Conservation (phyloP, 2,888 invertebrate species). For the Sesia bembeciformis region DNA sequence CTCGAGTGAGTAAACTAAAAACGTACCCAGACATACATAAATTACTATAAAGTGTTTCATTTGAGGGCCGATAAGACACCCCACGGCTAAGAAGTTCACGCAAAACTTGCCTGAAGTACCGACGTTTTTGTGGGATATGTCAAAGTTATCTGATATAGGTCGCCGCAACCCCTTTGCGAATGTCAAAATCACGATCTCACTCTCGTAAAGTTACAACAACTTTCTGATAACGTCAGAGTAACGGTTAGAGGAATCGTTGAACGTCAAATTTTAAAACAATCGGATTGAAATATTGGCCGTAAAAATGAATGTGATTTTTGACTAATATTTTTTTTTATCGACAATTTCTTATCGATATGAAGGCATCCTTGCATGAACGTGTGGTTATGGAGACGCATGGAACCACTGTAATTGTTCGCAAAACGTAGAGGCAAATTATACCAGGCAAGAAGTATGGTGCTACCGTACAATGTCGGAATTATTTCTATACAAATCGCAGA, state of each 20-base stretch:
- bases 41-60: constrained; percentile 59
- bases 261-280: background rate
- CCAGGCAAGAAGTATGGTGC: constrained; percentile 50
- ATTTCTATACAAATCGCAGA: constrained; percentile 59
- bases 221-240: background rate
- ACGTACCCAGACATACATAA: constrained; percentile 41
- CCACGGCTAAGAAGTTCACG: constrained; percentile 34
- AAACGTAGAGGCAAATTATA: constrained; percentile 58
- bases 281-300: background rate
- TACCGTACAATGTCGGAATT: constrained; percentile 35
- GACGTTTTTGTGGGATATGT: constrained; percentile 41
- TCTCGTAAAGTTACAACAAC: background rate
- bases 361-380: constrained; percentile 8
- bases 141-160: constrained; percentile 40
- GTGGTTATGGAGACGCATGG: constrained; percentile 24
- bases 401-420: constrained; percentile 49
- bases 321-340: background rate
- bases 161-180: constrained; percentile 6
- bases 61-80: constrained; percentile 47
- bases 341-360: background rate
- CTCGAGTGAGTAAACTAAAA: constrained; percentile 15
- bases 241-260: background rate
- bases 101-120: constrained; percentile 34
- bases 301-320: background rate
- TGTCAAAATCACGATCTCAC: constrained; percentile 23